Evolutionary conservation across 2,113 vertebrate species (phyloP), one percentile per base, ranked within the genome.

Genomic region (Propithecus coquereli): DNA sequence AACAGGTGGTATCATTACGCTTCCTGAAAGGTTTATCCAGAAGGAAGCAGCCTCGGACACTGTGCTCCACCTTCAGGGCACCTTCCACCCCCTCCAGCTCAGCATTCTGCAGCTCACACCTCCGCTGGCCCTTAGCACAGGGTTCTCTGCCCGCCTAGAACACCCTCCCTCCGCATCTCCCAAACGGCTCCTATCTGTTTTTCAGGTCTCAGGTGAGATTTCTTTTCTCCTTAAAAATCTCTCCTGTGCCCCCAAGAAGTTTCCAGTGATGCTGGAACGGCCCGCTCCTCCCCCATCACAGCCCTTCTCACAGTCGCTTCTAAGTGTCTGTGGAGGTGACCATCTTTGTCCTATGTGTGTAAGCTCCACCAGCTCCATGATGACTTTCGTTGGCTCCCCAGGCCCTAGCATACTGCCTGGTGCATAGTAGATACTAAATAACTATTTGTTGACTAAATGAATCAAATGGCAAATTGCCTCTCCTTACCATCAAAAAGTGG

Each of bases 51-150:
- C 23, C 25, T 68, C n/a, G 3, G 30, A 18, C 16, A 14, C 12
- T 7, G 37, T 22, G 30, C 32, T 47, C 27, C 83, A 73, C 5
- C 47, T 10, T 9, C 27, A 7, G 43, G 0, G 11, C 0, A 0
- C 63, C 63, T 37, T 25, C 8, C 32, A 16, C 16, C 17, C 9
- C 22, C 5, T 6, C 16, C 1, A 27, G 17, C 45, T 27, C n/a
- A 12, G 68, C 45, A 25, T 9, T 17, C 71, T 32, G 73, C 30
- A 2, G 0, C n/a, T 47, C 25, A 4, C 25, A 4, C 43, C 43
- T 71, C 25, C 16, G 7, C 45, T 18, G 4, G 65, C 18, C n/a
- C 50, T 45, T 18, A 76, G 50, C 50, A 54, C 10, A 25, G 73
- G 80, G 8, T 8, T 16, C 12, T 16, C 17, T 25, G 68, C 45